Evolutionary conservation across 1,140 invertebrate species (phyloP).

Genomic region (Diuraphis noxia): DNA sequence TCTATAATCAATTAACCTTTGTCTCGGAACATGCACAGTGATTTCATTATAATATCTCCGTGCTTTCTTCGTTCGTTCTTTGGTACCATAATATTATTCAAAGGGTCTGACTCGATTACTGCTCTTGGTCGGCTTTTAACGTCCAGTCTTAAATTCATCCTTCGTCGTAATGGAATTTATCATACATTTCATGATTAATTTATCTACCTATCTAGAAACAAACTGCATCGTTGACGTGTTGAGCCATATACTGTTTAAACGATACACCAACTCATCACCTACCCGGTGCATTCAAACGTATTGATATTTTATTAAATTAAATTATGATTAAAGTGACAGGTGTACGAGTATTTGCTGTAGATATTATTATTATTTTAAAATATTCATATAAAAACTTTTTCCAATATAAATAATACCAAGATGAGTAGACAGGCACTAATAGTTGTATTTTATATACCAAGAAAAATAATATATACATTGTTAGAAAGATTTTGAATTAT

Average conservation of each 20-base stretch:
- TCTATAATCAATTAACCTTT: slow-evolving; percentile 29
- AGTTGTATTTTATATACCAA: not conserved
- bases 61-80: slow-evolving; percentile 46
- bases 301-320: not conserved
- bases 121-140: slow-evolving; percentile 19
- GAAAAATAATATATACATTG: not conserved
- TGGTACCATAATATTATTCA: slow-evolving; percentile 24
- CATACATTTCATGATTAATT: not conserved
- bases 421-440: too few species aligned
- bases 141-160: slow-evolving; percentile 19
- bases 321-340: not conserved
- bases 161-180: not conserved
- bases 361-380: too few species aligned
- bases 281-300: not conserved
- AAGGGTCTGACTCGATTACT: slow-evolving; percentile 42
- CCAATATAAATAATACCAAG: too few species aligned
- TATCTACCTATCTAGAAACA: not conserved
- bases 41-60: slow-evolving; percentile 34
- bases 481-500: too few species aligned
- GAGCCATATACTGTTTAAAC: not conserved
- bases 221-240: not conserved
- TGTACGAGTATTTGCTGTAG: not conserved
- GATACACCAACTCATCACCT: not conserved
- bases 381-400: too few species aligned
- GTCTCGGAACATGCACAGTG: not conserved